Evolutionary conservation across 2,113 vertebrate genomes (phyloP), one percentile per base, ranked within the genome.

Genomic region (Cyanistes caeruleus): DNA sequence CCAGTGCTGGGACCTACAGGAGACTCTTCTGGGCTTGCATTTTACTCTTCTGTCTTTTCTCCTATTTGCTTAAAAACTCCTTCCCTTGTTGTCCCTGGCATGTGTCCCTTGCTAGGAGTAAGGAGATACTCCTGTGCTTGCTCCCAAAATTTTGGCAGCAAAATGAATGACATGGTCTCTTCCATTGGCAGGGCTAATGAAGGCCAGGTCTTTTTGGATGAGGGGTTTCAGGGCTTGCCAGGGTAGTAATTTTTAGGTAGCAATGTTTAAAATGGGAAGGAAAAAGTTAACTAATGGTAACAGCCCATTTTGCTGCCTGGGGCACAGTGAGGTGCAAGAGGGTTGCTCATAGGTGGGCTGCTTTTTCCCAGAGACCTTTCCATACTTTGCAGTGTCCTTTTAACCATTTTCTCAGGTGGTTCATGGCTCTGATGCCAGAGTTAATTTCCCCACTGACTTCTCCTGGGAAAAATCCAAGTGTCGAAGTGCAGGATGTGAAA

Each of bases 81-180:
- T 58, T 81, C 19, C 41, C 4, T 58, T 3, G 1, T 1, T 1
- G 0, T 60, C 68, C 37, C 55, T 79, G 70, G 62, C 27, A 7
- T 0, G 0, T 0, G 0, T 37, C 30, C 52, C 25, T 58, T 30
- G 39, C 11, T 11, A 60, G 73, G 21, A 43, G 33, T 16, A 46
- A 39, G 52, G 65, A 76, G 59, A 51, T 65, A 41, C 22, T 88
- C 65, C 23, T 11, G 19, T 69, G 30, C 87, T 89, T 5, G 1
- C 30, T 91, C n/a, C 69, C 41, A 5, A 5, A 65, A 39, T 48
- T 13, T 14, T 8, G 5, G 53, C 83, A 39, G 49, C 18, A 14
- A 43, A 16, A 5, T 7, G 5, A 25, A 19, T 8, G 51, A 11
- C 7, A 30, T 56, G 43, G 27, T 43, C 43, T 76, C 46, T 33